phyloP scores from a whole-genome alignment of 2,797 vertebrate species.

The Lophius americanus region DNA sequence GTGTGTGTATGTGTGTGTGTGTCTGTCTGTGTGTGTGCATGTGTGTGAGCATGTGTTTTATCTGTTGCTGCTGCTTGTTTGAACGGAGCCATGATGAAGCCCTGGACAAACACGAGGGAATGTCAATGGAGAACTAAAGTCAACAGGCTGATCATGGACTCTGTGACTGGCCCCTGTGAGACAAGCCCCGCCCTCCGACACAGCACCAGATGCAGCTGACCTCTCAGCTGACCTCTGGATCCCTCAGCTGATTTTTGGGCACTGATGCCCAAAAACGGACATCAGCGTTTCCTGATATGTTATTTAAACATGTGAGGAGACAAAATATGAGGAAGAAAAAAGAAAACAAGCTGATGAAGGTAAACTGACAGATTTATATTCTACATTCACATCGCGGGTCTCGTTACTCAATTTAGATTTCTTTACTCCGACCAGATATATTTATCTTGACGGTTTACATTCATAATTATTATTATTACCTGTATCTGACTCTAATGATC shows the following conservation, averaged over 20 bases:
- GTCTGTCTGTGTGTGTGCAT: conserved; percentile 17
- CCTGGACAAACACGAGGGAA: conserved; percentile 79
- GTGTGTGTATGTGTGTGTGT: conserved; percentile 24
- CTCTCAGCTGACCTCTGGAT: conserved; percentile 12
- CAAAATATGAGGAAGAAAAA: conserved; percentile 1
- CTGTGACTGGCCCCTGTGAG: conserved; percentile 56
- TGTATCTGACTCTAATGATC: too few species aligned
- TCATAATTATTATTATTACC: too few species aligned
- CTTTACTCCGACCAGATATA: too few species aligned
- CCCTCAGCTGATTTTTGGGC: too few species aligned
- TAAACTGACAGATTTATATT: conserved; percentile 21
- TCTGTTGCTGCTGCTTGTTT: conserved; percentile 82
- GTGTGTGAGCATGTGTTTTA: conserved; percentile 77
- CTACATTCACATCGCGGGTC: too few species aligned
- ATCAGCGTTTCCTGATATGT: conserved; percentile 8
- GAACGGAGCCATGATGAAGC: conserved; percentile 78
- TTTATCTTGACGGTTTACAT: too few species aligned
- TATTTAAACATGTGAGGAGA: conserved; percentile 28
- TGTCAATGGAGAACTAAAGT: conserved; percentile 80
- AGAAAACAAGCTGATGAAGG: conserved; percentile 50
- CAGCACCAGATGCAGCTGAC: conserved; percentile 6
- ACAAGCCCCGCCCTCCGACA: conserved; percentile 59
- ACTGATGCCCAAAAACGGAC: neutral
- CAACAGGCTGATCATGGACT: conserved; percentile 69
- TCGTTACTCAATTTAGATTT: too few species aligned